Percentiles rank a stretch among this genome's conserved stretches.
These are phyloP conservation scores for Carterocephalus palaemon DNA, from an alignment of 2,888 invertebrate genomes.

Conservation along the genomic window DNA sequence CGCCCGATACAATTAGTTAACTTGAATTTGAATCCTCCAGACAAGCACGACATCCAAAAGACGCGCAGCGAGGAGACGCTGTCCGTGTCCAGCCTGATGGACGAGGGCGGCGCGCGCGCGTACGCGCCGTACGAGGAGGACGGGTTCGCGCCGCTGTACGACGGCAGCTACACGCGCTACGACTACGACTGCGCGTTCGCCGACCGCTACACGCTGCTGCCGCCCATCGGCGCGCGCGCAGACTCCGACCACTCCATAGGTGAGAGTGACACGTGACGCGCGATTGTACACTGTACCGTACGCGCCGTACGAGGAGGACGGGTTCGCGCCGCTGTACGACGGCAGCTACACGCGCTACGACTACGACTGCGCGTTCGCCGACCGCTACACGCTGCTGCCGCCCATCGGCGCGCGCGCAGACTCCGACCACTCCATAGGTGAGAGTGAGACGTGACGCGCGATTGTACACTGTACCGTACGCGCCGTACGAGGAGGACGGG, in stretches of 20 bases:
- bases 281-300: too few relatives aligned
- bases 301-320: slow-evolving; percentile 46
- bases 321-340: slow-evolving; percentile 51
- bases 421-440: slow-evolving; percentile 44
- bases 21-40: too few relatives aligned
- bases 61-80: slow-evolving; percentile 69
- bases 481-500: slow-evolving; percentile 46
- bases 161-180: slow-evolving; percentile 53
- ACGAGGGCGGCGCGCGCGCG: slow-evolving; percentile 41
- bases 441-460: slow-evolving; percentile 35
- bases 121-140: slow-evolving; percentile 48
- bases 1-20: too few relatives aligned
- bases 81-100: slow-evolving; percentile 52
- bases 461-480: too few relatives aligned
- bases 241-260: slow-evolving; percentile 45
- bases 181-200: slow-evolving; percentile 57
- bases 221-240: slow-evolving; percentile 49
- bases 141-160: slow-evolving; percentile 49
- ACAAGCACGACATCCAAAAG: slow-evolving; percentile 64
- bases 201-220: slow-evolving; percentile 56
- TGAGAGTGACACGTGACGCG: too few relatives aligned
- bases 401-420: slow-evolving; percentile 48
- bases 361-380: slow-evolving; percentile 55
- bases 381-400: slow-evolving; percentile 57
- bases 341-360: slow-evolving; percentile 55